Evolutionary conservation across 2,888 invertebrate species (phyloP), one percentile per base, ranked within the genome.

Genomic region (Caenorhabditis zanzibari): DNA sequence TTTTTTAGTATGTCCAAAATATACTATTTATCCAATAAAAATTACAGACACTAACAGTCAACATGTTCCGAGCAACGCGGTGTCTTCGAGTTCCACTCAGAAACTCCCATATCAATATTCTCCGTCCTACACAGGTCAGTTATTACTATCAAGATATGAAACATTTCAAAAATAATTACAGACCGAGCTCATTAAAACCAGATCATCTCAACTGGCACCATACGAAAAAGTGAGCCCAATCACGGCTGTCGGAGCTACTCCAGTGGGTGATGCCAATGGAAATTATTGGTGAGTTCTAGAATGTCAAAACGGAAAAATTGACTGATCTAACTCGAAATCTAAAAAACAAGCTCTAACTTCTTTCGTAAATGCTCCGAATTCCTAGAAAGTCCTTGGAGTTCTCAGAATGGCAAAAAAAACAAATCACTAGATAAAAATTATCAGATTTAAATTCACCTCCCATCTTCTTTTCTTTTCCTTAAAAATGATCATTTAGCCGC

Each of bases 221-320:
- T 81, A 77, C 38, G 74, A 76, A 49, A 84, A 77, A 63, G 86
- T 88, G 2, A 80, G 86, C 68, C 88, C 88, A 14, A 85, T 89
- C 35, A 66, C 85, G 28, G 81, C 85, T 10, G 88, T 89, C 2
- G 87, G 87, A 26, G 85, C 84, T 0, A 83, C 83, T 14, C 89
- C 89, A 59, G 88, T 89, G 4, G 80, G 86, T 19, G 89, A 88
- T 66, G 75, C 83, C 9, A 87, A 89, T 73, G 89, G 89, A 59
- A 89, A 89, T 66, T 87, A 75, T 79, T 85, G 86, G 89, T 87
- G 74, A 80, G 80, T 38, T 41, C 12, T 22, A 12, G n/a, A 14
- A 28, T 6, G 38, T 38, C 24, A 24, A 26, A 63, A 28, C 10
- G n/a, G n/a, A n/a, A n/a, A n/a, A n/a, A n/a, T n/a, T n/a, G n/a